Conservation (phyloP, 2,797 vertebrate species). For the Otolemur crassicaudatus region DNA sequence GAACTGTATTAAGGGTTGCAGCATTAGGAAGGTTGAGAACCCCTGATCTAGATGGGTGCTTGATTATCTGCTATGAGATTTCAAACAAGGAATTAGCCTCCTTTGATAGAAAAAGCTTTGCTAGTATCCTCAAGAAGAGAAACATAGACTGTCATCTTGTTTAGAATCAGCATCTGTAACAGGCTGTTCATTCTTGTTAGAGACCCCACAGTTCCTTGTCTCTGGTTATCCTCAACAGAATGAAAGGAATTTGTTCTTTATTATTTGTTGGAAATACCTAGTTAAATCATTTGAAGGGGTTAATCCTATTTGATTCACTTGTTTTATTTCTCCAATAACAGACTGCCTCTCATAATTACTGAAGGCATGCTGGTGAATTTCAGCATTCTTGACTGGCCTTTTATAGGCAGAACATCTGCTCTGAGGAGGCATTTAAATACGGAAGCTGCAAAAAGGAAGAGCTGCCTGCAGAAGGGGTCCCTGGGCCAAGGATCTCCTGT, state of each 20-base stretch:
- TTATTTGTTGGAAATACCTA: constrained; percentile 58
- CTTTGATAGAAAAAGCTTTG: constrained; percentile 28
- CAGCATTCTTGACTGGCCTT: constrained; percentile 37
- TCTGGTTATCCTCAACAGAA: constrained; percentile 54
- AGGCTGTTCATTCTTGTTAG: background rate
- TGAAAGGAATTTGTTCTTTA: constrained; percentile 67
- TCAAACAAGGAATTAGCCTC: constrained; percentile 53
- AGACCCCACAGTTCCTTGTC: background rate
- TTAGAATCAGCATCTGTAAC: background rate
- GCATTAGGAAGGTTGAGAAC: too few species aligned
- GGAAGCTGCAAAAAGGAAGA: background rate
- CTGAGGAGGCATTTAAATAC: background rate
- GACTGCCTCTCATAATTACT: background rate
- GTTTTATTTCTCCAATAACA: constrained; percentile 55
- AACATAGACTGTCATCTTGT: background rate
- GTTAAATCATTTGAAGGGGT: constrained; percentile 58
- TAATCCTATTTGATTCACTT: constrained; percentile 72
- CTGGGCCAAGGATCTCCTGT: background rate
- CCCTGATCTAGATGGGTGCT: background rate
- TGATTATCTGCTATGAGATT: constrained; percentile 12
- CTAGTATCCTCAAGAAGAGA: background rate
- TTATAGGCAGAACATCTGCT: constrained; percentile 15
- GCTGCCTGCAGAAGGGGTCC: background rate
- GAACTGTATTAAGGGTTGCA: too few species aligned
- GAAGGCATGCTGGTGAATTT: background rate